Evolutionary conservation across 2,797 vertebrate genomes (phyloP), one percentile per base, ranked within the genome.

Genomic region (Anguilla pacifica): DNA sequence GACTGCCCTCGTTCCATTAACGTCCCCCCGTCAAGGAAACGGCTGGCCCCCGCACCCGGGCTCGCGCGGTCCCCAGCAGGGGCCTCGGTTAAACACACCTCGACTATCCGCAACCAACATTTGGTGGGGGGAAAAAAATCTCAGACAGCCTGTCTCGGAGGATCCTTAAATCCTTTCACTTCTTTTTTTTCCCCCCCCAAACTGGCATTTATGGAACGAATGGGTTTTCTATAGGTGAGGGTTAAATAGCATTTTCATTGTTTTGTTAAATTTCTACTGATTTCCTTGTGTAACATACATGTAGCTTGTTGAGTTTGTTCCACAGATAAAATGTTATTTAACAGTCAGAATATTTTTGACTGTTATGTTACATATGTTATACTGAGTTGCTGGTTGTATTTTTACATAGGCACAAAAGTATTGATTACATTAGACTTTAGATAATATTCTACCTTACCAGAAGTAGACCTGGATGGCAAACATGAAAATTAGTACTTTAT

Each of bases 31-130:
- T 96, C 93, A 93, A 94, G 93, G 95, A 46, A 90, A 90, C 93
- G 43, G 82, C 43, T 72, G 1, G 13, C 77, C 25, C 0, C 92
- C 93, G 90, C 83, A 94, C 94, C 92, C 94, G 94, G 89, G 92
- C 91, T 94, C 84, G 89, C 86, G 91, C 83, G 22, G 43, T 88
- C 93, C 95, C 53, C 96, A 95, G 96, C 95, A 89, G 95, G 94
- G 92, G 94, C 94, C 94, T 86, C 94, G 89, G 94, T 96, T 70
- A 96, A 97, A 96, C 96, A 96, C 95, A 96, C 95, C 95, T 96
- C 94, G 91, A 93, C 93, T 93, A 93, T 93, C 95, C 92, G 87
- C 94, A 94, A 94, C 94, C 94, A 91, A 94, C 91, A 94, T 39
- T 39, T 28, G 64, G 25, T 28, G 64, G 64, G 43, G n/a, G 6